A percentile compares a stretch with the other conserved stretches of the same genome.
These are phyloP conservation scores for Hoplodrina ambigua DNA, from an alignment of 2,888 invertebrate species.

Conservation along the genomic window DNA sequence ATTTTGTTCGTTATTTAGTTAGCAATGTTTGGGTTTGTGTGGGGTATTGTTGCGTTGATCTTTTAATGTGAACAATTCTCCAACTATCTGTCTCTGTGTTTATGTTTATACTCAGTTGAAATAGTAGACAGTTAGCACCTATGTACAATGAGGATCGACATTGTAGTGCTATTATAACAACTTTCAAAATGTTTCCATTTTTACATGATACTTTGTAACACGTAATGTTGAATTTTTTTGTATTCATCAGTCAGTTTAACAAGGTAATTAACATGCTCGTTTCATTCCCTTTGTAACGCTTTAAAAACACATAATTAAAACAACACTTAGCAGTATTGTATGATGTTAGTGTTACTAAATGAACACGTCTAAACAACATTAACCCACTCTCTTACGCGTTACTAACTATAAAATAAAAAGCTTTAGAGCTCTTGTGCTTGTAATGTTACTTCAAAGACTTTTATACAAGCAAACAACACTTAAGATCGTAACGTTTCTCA, in stretches of 20 bases:
- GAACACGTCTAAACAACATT: constrained; percentile 54
- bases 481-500: constrained; percentile 9
- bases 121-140: background rate
- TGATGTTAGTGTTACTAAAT: constrained; percentile 3
- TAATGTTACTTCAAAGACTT: constrained; percentile 40
- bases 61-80: background rate
- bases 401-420: constrained; percentile 36
- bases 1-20: constrained; percentile 19
- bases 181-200: too few species aligned
- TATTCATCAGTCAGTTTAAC: background rate
- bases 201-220: too few species aligned
- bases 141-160: too few species aligned
- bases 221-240: background rate
- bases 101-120: background rate
- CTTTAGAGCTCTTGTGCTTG: constrained; percentile 25
- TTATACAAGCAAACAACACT: constrained; percentile 19
- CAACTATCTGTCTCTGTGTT: background rate
- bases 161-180: too few species aligned
- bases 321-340: constrained; percentile 12
- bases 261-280: background rate
- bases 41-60: background rate
- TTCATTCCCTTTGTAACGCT: constrained; percentile 27
- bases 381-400: constrained; percentile 35
- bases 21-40: background rate
- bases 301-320: constrained; percentile 12